Percentiles rank a stretch among this genome's conserved stretches.
Conservation (phyloP, 2,888 invertebrate species). For the Argyresthia albistria region DNA sequence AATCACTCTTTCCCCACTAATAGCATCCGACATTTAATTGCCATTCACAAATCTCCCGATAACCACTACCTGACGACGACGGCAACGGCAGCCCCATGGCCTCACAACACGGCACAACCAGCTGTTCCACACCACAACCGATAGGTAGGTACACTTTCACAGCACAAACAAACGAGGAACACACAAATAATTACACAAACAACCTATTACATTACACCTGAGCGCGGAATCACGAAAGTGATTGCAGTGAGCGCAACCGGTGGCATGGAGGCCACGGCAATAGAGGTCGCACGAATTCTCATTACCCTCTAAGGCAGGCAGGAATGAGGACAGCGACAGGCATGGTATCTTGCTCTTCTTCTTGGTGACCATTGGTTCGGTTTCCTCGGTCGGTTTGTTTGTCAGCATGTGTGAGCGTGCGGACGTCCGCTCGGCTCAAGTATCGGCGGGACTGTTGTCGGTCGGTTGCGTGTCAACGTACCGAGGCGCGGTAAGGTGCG, state of each 20-base stretch:
- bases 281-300: slow-evolving; percentile 45
- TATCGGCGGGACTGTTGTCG: slow-evolving; percentile 33
- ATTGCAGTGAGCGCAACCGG: slow-evolving; percentile 64
- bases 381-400: slow-evolving; percentile 56
- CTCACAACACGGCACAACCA: not conserved
- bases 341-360: slow-evolving; percentile 68
- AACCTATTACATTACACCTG: slow-evolving; percentile 58
- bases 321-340: slow-evolving; percentile 57
- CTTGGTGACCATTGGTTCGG: slow-evolving; percentile 62
- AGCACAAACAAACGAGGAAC: slow-evolving; percentile 3
- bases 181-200: slow-evolving; percentile 3
- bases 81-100: not conserved
- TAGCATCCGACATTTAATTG: too few relatives aligned
- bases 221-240: slow-evolving; percentile 57
- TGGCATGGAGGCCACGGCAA: slow-evolving; percentile 49
- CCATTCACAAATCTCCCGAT: too few relatives aligned
- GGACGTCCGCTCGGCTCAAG: slow-evolving; percentile 59
- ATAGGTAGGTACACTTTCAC: not conserved
- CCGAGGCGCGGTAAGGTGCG: slow-evolving; percentile 44
- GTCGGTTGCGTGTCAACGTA: slow-evolving; percentile 39
- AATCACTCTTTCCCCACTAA: too few relatives aligned
- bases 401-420: slow-evolving; percentile 31
- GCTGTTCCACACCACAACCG: not conserved
- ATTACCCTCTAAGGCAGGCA: slow-evolving; percentile 66
- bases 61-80: too few relatives aligned